phyloP scores from a whole-genome alignment of 2,797 vertebrate species.

The Clarias laeviceps region DNA sequence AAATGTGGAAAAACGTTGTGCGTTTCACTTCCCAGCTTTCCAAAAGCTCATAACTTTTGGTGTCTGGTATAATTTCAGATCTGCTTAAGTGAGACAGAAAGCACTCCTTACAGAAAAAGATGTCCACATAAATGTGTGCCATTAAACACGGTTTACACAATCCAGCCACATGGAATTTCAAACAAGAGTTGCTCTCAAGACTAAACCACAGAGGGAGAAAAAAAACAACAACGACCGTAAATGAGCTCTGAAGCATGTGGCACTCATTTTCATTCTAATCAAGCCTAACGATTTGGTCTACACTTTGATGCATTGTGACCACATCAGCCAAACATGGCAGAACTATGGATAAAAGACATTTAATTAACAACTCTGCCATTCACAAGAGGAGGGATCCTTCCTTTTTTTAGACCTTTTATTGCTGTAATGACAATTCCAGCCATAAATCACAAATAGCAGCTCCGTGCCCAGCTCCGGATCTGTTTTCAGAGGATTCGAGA shows the following conservation, averaged over 20 bases:
- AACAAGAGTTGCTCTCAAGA: slow-evolving; percentile 15
- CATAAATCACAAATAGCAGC: slow-evolving; percentile 60
- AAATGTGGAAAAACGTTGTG: slow-evolving; percentile 17
- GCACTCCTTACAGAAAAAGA: slow-evolving; percentile 7
- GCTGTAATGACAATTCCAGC: slow-evolving; percentile 64
- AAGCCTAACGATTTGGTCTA: slow-evolving; percentile 30
- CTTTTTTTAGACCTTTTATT: slow-evolving; percentile 52
- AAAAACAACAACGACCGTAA: background rate
- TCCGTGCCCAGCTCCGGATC: slow-evolving; percentile 53
- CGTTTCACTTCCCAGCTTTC: background rate
- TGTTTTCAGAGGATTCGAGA: slow-evolving; percentile 53
- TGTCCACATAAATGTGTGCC: slow-evolving; percentile 11
- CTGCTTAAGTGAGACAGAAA: slow-evolving; percentile 19
- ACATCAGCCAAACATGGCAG: slow-evolving; percentile 25
- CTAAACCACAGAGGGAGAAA: background rate
- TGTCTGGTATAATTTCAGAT: slow-evolving; percentile 21
- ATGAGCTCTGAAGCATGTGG: slow-evolving; percentile 32
- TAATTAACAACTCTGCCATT: slow-evolving; percentile 43
- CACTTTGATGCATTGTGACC: slow-evolving; percentile 19
- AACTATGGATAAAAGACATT: slow-evolving; percentile 12
- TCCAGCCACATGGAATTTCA: slow-evolving; percentile 29
- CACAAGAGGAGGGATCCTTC: slow-evolving; percentile 55
- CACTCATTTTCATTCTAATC: slow-evolving; percentile 38
- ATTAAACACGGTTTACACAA: slow-evolving; percentile 27
- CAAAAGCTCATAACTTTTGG: slow-evolving; percentile 20